Percentiles rank a stretch among this genome's conserved stretches.
These are phyloP conservation scores for Mohoua ochrocephala DNA, from an alignment of 2,113 vertebrate species.

Conservation along the genomic window DNA sequence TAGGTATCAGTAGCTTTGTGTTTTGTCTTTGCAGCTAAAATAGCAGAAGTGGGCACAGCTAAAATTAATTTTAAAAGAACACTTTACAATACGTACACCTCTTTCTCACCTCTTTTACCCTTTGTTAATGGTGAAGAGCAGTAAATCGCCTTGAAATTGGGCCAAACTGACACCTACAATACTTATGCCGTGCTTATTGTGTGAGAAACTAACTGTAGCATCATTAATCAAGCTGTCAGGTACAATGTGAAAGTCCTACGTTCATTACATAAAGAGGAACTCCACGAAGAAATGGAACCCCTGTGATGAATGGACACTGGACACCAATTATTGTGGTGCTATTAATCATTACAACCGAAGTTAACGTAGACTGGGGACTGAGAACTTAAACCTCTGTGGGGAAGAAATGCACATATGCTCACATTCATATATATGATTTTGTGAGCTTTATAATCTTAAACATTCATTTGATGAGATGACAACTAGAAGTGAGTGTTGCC, in stretches of 20 bases:
- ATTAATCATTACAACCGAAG: conserved; percentile 71
- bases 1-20: not conserved
- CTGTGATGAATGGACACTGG: conserved; percentile 70
- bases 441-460: not conserved
- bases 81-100: not conserved
- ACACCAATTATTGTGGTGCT: conserved; percentile 62
- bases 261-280: conserved; percentile 71
- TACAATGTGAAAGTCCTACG: conserved; percentile 59
- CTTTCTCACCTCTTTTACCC: not conserved
- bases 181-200: conserved; percentile 69
- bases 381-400: not conserved
- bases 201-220: conserved; percentile 73
- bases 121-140: conserved; percentile 42
- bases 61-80: not conserved
- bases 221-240: conserved; percentile 78
- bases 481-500: not conserved
- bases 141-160: conserved; percentile 61
- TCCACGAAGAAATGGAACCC: conserved; percentile 64
- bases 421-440: not conserved
- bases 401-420: not conserved
- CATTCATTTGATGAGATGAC: not conserved
- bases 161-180: conserved; percentile 69
- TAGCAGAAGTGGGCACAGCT: not conserved
- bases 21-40: not conserved
- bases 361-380: not conserved